Evolutionary conservation across 2,113 vertebrate species (phyloP).

Genomic region (Grallaria varia): DNA sequence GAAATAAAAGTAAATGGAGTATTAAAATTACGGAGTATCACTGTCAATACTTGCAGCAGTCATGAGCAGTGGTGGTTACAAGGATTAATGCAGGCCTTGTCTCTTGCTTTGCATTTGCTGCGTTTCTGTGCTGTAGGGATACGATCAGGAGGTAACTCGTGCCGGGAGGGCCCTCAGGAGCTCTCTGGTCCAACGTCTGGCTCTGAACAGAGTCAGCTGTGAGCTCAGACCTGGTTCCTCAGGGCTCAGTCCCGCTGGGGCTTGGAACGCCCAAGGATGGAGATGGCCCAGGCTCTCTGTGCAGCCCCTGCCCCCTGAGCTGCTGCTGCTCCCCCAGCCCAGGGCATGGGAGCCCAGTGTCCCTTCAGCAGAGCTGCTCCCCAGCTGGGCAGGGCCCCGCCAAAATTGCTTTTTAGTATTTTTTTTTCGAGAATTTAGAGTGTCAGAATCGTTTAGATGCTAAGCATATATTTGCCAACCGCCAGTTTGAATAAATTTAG

Average conservation of each 20-base stretch:
- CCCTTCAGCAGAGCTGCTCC: neutral
- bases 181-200: neutral
- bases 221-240: neutral
- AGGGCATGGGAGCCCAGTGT: neutral
- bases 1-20: neutral
- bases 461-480: neutral
- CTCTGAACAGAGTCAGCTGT: neutral
- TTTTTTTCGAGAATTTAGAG: neutral
- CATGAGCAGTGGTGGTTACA: fast-evolving
- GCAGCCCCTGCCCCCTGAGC: fast-evolving
- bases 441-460: neutral
- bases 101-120: neutral
- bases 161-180: neutral
- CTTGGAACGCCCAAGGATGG: neutral
- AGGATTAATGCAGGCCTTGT: neutral
- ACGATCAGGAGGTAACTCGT: fast-evolving
- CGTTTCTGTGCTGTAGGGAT: neutral
- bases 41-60: neutral
- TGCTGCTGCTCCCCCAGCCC: neutral
- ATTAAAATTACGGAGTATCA: neutral
- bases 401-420: neutral
- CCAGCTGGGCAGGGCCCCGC: neutral
- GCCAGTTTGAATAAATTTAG: neutral
- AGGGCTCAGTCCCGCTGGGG: neutral
- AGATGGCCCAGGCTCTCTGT: too few relatives aligned